These are phyloP conservation scores for Stegodyphus dumicola DNA, from an alignment of 1,140 invertebrate genomes.

Conservation along the genomic window DNA sequence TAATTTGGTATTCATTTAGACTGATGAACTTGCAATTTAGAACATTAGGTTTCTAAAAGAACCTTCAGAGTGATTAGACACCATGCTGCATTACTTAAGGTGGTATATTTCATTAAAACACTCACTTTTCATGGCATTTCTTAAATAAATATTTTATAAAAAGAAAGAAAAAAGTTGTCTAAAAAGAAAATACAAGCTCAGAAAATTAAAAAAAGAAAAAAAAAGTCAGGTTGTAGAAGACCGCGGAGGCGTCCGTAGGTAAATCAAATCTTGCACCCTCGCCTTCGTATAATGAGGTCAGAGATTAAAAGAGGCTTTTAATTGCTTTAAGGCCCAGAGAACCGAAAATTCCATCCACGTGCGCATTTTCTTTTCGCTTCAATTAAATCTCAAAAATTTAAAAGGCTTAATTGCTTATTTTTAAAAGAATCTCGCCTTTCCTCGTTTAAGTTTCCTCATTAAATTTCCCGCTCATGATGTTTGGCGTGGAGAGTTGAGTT, in stretches of 20 bases:
- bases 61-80: too few species aligned
- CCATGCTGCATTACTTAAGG: too few species aligned
- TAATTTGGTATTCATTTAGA: too few species aligned
- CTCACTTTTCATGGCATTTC: not conserved
- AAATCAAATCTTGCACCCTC: conserved; percentile 42
- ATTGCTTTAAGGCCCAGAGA: conserved; percentile 27
- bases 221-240: not conserved
- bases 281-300: conserved; percentile 38
- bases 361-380: conserved; percentile 46
- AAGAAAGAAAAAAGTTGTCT: too few species aligned
- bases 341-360: conserved; percentile 17
- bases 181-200: not conserved
- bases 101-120: too few species aligned
- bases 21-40: too few species aligned
- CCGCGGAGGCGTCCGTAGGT: not conserved
- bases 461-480: conserved; percentile 55
- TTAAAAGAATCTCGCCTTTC: conserved; percentile 37
- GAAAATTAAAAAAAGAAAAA: not conserved
- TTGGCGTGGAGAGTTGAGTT: conserved; percentile 40
- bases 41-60: too few species aligned
- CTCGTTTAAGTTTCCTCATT: conserved; percentile 54
- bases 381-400: conserved; percentile 60
- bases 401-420: conserved; percentile 60
- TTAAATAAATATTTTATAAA: not conserved
- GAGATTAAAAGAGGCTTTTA: conserved; percentile 54